Conservation (phyloP, 2,113 vertebrate species). For the Uria lomvia region DNA sequence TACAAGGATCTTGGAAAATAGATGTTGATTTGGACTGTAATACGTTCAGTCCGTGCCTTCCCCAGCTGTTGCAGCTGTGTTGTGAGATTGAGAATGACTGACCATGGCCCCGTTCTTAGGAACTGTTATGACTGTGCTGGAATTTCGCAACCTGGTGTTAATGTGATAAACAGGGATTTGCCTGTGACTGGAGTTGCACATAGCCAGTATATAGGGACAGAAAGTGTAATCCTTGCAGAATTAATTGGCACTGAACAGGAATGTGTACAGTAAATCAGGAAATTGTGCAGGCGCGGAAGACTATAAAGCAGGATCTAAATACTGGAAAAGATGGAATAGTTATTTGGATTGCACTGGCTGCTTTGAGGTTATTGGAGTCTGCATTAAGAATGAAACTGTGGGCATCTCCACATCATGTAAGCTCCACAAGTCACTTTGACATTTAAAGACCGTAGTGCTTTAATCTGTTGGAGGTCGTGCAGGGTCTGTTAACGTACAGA, state of each 20-base stretch:
- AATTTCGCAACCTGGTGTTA: background rate
- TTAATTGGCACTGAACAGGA: background rate
- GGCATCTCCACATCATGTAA: background rate
- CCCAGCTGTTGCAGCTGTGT: background rate
- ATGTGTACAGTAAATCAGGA: background rate
- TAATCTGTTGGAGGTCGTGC: background rate
- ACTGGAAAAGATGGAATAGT: background rate
- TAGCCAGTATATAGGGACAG: background rate
- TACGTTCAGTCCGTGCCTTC: rapidly evolving
- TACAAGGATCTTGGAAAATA: background rate
- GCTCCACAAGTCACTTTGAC: background rate
- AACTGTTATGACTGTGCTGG: background rate
- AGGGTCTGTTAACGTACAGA: background rate
- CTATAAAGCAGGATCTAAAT: background rate
- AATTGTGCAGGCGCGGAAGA: background rate
- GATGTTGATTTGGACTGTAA: background rate
- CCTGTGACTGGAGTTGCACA: background rate
- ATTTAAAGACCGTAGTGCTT: background rate
- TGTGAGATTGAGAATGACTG: background rate
- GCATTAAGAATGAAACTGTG: background rate
- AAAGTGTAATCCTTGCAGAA: background rate
- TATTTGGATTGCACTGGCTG: background rate
- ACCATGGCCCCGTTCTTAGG: rapidly evolving
- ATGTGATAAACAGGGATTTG: background rate
- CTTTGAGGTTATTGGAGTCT: background rate